Percentiles rank a stretch among this genome's conserved stretches.
phyloP scores from a whole-genome alignment of 2,888 invertebrate species.

The Hylaea fasciaria region DNA sequence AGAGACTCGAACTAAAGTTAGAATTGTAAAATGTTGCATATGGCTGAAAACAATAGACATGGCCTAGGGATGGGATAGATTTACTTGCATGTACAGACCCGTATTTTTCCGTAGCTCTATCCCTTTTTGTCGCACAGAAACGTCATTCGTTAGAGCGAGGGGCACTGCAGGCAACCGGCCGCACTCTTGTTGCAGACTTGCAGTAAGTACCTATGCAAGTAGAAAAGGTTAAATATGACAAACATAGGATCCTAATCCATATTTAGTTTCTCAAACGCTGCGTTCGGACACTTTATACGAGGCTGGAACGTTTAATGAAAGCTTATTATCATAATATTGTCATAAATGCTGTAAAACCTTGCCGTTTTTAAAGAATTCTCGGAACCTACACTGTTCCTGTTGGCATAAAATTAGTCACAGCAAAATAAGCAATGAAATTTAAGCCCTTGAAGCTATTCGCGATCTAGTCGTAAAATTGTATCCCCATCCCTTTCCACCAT shows the following conservation, averaged over 20 bases:
- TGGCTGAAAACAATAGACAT: not conserved
- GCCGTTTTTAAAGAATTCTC: slow-evolving; percentile 52
- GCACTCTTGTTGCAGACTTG: too few relatives aligned
- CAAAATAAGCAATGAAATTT: slow-evolving; percentile 80
- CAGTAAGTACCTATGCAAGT: too few relatives aligned
- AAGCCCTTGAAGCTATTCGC: slow-evolving; percentile 70
- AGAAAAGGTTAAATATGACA: too few relatives aligned
- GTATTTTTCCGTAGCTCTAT: too few relatives aligned
- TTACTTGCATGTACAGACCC: too few relatives aligned
- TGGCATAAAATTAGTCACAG: slow-evolving; percentile 78
- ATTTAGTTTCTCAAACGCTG: not conserved
- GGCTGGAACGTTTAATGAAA: slow-evolving; percentile 32
- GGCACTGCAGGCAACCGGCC: too few relatives aligned
- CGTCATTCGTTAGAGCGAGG: too few relatives aligned
- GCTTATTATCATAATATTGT: slow-evolving; percentile 38
- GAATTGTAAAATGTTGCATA: not conserved
- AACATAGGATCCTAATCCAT: too few relatives aligned
- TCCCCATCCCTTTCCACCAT: slow-evolving; percentile 53
- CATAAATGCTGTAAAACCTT: slow-evolving; percentile 44
- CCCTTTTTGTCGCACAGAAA: too few relatives aligned
- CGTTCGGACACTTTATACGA: not conserved
- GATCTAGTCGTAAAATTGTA: slow-evolving; percentile 72
- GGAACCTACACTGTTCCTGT: slow-evolving; percentile 53
- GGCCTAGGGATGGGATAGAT: too few relatives aligned
- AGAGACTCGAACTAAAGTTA: not conserved